Evolutionary conservation across 2,797 vertebrate species (phyloP).

Genomic region (Picus viridis): DNA sequence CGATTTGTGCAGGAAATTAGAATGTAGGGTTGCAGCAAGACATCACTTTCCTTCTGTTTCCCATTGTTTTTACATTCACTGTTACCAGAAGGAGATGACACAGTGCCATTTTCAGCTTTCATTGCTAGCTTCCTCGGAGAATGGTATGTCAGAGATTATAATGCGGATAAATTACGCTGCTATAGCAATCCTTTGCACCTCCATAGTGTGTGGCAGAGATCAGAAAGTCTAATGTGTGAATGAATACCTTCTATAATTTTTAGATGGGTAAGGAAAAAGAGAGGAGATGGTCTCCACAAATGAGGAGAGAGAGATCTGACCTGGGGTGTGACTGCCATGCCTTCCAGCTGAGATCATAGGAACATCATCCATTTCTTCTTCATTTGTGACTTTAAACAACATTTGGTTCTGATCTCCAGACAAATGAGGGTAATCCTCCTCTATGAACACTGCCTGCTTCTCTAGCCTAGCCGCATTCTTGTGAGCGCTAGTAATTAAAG

Average conservation of each 20-base stretch:
- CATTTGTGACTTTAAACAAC: conserved; percentile 39
- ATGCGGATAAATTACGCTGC: conserved; percentile 44
- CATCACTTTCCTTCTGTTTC: conserved; percentile 36
- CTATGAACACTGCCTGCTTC: not conserved
- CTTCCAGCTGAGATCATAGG: conserved; percentile 53
- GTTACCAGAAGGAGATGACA: conserved; percentile 34
- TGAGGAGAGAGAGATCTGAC: not conserved
- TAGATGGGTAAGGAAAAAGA: not conserved
- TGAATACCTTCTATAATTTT: conserved; percentile 1
- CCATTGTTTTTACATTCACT: conserved; percentile 36
- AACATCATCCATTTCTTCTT: conserved; percentile 39
- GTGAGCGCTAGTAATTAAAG: conserved; percentile 37
- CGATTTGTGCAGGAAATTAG: not conserved
- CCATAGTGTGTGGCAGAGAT: not conserved
- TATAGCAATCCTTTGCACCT: conserved; percentile 49
- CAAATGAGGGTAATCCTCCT: conserved; percentile 38
- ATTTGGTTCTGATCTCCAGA: conserved; percentile 49
- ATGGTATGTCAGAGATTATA: conserved; percentile 41
- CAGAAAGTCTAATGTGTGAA: conserved; percentile 41
- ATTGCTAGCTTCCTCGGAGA: conserved; percentile 41
- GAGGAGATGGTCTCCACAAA: not conserved
- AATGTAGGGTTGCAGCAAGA: conserved; percentile 9
- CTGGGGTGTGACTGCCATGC: not conserved
- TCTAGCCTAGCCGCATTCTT: conserved; percentile 51
- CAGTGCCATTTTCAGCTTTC: conserved; percentile 4